Evolutionary conservation across 2,797 vertebrate genomes (phyloP), one percentile per base, ranked within the genome.

Genomic region (Melanotaenia maccullochi): DNA sequence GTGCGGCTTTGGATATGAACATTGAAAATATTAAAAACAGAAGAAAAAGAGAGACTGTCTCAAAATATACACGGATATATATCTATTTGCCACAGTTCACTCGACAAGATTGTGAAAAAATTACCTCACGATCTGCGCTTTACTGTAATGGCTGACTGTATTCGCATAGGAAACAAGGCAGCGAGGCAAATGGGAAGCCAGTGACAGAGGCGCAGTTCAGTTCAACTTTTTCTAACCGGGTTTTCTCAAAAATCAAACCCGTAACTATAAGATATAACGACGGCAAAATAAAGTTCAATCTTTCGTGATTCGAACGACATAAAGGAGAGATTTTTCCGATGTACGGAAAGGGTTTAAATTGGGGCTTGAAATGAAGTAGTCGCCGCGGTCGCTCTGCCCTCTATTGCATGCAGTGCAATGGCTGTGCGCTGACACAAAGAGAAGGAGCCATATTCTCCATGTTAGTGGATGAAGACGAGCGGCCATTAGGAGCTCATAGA

Each of bases 81-180:
- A 80, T 85, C 76, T 87, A 79, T 76, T 73, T 49, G 32, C 1
- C 7, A 16, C 0, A 74, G 60, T 62, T 85, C 44, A 3, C 8
- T 60, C 30, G 49, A 74, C 3, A 65, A 87, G 81, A 83, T 56
- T 66, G 40, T 71, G 81, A 77, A 87, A 92, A 92, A 94, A 93
- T 88, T 71, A 82, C 82, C 94, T 93, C 93, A 89, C 90, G 92
- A 93, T 93, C 94, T 94, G 95, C 94, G 95, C 95, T 94, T 79
- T 95, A 96, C 95, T 94, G 95, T 96, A 97, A 98, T 98, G 97
- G 97, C 97, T 98, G 97, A 97, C 97, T 96, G 94, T 95, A 94
- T 95, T 95, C 94, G 94, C 95, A 95, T 94, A 94, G 95, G 96
- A 96, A 95, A 95, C 95, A 94, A 96, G 94, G 95, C 95, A 87